Conservation (phyloP, 1,140 invertebrate species). For the Plectrocnemia conspersa region DNA sequence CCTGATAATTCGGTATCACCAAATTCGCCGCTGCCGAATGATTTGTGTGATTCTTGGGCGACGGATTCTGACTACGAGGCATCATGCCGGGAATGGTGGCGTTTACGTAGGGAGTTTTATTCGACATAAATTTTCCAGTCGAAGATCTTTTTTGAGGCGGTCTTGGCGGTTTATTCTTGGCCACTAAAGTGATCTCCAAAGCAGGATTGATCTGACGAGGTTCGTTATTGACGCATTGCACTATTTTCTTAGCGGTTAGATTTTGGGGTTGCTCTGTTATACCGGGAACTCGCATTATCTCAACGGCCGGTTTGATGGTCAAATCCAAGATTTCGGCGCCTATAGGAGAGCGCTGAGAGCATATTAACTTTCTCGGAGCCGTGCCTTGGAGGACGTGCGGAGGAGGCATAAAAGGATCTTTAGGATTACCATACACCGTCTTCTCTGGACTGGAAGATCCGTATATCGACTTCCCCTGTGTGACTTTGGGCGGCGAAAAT, state of each 20-base stretch:
- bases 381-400: slow-evolving; percentile 43
- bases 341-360: slow-evolving; percentile 28
- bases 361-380: slow-evolving; percentile 40
- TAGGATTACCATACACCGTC: slow-evolving; percentile 66
- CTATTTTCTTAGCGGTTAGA: slow-evolving; percentile 43
- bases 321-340: slow-evolving; percentile 51
- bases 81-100: slow-evolving; percentile 38
- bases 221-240: slow-evolving; percentile 46
- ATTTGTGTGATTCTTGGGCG: slow-evolving; percentile 1
- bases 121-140: slow-evolving; percentile 46
- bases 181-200: slow-evolving; percentile 59
- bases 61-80: slow-evolving; percentile 19
- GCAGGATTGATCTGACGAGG: slow-evolving; percentile 24
- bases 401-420: slow-evolving; percentile 56
- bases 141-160: slow-evolving; percentile 43
- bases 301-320: slow-evolving; percentile 47
- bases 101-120: slow-evolving; percentile 37
- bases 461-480: slow-evolving; percentile 62
- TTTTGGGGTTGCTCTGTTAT: slow-evolving; percentile 39
- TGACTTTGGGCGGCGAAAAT: slow-evolving; percentile 54
- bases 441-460: slow-evolving; percentile 55
- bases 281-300: slow-evolving; percentile 48
- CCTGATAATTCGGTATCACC: slow-evolving; percentile 40
- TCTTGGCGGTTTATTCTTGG: slow-evolving; percentile 39
- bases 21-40: slow-evolving; percentile 33